Base-by-base conservation (phyloP, 1,140 invertebrate genomes). In the Ceratosolen solmsi region DNA sequence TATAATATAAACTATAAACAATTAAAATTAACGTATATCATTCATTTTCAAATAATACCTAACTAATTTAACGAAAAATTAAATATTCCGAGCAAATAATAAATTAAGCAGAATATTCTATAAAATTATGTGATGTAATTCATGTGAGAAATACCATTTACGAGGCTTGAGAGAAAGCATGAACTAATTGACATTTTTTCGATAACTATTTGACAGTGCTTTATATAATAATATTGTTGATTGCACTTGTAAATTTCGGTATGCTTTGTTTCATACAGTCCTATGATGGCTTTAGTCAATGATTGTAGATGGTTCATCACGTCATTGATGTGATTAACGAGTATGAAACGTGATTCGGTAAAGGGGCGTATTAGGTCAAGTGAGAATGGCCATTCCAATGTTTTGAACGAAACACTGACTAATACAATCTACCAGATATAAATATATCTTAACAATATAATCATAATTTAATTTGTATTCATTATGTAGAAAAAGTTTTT, bases 331-430 rank as follows among this genome's bases (percentile, higher is more conserved):
- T 73, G 79, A 81, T 70, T 81, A 75, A 68, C 71, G 71, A 68
- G 72, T 60, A 46, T 49, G 41, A 41, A 41, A 68, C 79, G 72
- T 81, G 79, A 73, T 65, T 75, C 27, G 46, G 54, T 41, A 75
- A 81, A 81, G 79, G 79, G 79, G 79, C 79, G 79, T 81, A 75
- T 81, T 73, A 74, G 79, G 79, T 73, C 79, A 73, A 73, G 56
- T 49, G 79, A 27, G 79, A 73, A 41, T 51, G 71, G n/a, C 11
- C 38, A 49, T 63, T 60, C 15, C 0, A 58, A 30, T 25, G 25
- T 30, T 77, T 77, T 46, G 15, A 33, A 65, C n/a, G 30, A 8
- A 49, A 49, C 58, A 22, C 58, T 25, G 38, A 60, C 33, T 75
- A 25, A 56, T 36, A 17, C 25, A 7, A 36, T 8, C 1, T n/a